These are phyloP conservation scores for Alexandromys fortis DNA, from an alignment of 2,113 vertebrate species.

Conservation along the genomic window DNA sequence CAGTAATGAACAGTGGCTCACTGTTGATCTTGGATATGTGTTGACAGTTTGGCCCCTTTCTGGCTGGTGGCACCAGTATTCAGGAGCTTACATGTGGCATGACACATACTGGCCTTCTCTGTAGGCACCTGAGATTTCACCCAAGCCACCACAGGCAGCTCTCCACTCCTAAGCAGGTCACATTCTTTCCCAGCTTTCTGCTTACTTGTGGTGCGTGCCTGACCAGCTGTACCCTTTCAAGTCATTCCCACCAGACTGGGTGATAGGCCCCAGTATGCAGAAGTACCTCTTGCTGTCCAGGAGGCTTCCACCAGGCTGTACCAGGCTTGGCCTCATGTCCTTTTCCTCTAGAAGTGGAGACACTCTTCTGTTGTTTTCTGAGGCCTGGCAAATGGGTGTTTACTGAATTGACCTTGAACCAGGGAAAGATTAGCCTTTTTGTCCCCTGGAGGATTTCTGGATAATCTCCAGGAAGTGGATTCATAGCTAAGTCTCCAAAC, in stretches of 20 bases:
- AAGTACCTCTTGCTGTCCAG: neutral
- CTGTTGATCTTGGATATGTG: neutral
- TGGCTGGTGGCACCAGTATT: neutral
- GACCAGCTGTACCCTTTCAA: neutral
- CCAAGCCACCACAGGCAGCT: neutral
- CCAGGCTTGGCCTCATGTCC: no score
- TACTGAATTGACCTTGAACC: constrained; percentile 24
- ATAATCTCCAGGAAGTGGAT: neutral
- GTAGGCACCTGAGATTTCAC: neutral
- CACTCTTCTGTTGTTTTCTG: neutral
- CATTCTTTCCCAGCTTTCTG: neutral
- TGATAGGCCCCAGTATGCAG: neutral
- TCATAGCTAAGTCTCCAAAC: neutral
- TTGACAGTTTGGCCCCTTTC: neutral
- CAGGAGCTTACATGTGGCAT: neutral
- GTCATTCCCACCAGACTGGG: neutral
- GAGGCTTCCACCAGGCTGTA: neutral
- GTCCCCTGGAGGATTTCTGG: neutral
- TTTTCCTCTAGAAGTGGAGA: neutral
- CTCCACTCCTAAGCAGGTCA: neutral
- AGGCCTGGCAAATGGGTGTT: neutral
- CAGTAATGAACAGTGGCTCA: neutral
- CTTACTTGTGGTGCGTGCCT: neutral
- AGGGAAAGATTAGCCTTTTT: neutral
- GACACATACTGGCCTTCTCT: neutral